These are phyloP conservation scores for Gymnopithys bicolor DNA, from an alignment of 2,797 vertebrate species.

Conservation along the genomic window DNA sequence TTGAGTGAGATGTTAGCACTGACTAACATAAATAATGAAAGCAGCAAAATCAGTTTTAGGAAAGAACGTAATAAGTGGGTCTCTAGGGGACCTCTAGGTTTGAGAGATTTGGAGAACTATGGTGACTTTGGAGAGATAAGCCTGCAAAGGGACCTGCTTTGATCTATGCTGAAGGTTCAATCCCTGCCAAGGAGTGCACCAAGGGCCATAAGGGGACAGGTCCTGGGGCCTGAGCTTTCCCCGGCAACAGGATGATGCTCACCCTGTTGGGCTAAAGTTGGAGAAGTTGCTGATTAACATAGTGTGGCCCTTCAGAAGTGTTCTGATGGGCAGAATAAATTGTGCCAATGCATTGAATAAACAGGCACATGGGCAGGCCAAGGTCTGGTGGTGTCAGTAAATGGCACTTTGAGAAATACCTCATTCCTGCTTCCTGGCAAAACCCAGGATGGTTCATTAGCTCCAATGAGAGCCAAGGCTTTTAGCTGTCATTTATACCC, in stretches of 20 bases:
- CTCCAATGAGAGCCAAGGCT: neutral
- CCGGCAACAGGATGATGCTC: neutral
- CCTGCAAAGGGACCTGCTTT: neutral
- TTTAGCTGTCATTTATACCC: neutral
- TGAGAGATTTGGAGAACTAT: neutral
- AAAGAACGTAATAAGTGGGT: neutral
- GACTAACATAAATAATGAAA: neutral
- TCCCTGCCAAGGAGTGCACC: neutral
- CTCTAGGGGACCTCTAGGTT: neutral
- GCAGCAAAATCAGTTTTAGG: neutral
- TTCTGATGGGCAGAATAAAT: neutral
- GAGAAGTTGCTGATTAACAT: neutral
- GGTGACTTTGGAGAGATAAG: neutral
- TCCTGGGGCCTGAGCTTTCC: neutral
- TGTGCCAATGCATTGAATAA: neutral
- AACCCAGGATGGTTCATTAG: neutral
- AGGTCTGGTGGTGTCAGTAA: neutral
- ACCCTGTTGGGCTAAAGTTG: neutral
- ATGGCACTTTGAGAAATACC: neutral
- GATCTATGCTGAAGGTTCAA: neutral
- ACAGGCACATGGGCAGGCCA: neutral
- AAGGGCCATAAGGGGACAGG: neutral
- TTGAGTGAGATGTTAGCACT: neutral
- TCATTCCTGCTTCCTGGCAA: neutral
- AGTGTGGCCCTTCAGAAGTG: neutral